Evolutionary conservation across 2,113 vertebrate genomes (phyloP), one percentile per base, ranked within the genome.

Genomic region (Rhinopithecus roxellana): DNA sequence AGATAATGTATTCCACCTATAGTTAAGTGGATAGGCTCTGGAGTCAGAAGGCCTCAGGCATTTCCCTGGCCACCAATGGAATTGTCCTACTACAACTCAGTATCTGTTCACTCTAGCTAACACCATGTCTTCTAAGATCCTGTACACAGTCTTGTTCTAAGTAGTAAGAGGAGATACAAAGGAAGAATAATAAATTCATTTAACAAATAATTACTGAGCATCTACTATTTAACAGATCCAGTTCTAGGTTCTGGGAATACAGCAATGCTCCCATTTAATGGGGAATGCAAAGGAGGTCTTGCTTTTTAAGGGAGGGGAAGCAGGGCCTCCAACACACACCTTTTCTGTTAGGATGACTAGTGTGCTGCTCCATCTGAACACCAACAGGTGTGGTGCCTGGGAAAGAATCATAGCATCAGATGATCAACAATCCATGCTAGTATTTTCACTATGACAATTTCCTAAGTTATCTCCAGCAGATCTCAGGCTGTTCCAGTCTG

Each of bases 351-450:
- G 93, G 90, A 38, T 38, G 90, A 38, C 61, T 85, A 82, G 90
- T 52, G 27, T 11, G 67, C 81, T 59, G 72, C 75, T 94, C 90
- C 95, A 97, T 83, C 81, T 92, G 91, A 91, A 89, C 79, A 94
- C 79, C 95, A 81, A 80, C 22, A 95, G 84, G 40, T 93, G 30
- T 88, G 92, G 84, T 78, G 64, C 84, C 97, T 96, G 92, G 48
- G 72, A 67, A 95, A 94, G 77, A 97, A 97, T 30, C 77, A 87
- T 0, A 84, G 67, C 25, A 52, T 74, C 61, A 95, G 50, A 23
- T 16, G 32, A 92, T 80, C 59, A 90, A 96, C 61, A 72, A 79
- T 40, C 38, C 57, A 18, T 2, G 18, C 35, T 84, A 22, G 30
- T 67, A 20, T 78, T 80, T 52, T 77, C 40, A 89, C n/a, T 30